phyloP scores from a whole-genome alignment of 2,888 invertebrate species.

The Mystacides longicornis region DNA sequence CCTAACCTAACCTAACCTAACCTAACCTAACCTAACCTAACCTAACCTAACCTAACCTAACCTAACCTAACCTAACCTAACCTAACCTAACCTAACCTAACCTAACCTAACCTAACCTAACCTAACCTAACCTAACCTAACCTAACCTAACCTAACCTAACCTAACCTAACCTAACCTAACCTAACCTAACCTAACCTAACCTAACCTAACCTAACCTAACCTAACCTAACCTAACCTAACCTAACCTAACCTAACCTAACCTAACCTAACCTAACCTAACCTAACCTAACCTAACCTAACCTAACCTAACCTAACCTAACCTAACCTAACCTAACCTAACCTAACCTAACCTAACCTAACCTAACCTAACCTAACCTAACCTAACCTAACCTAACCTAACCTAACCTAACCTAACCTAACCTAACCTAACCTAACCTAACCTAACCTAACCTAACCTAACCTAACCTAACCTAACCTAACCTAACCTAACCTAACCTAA shows the following conservation, averaged over 20 bases:
- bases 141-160: conserved; percentile 16
- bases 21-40: conserved; percentile 14
- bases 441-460: background rate
- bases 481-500: background rate
- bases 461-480: background rate
- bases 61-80: conserved; percentile 15
- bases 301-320: conserved; percentile 16
- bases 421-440: conserved; percentile 5
- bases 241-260: conserved; percentile 15
- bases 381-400: conserved; percentile 7
- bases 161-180: conserved; percentile 13
- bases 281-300: conserved; percentile 17
- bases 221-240: conserved; percentile 16
- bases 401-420: conserved; percentile 6
- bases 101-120: conserved; percentile 16
- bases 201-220: conserved; percentile 15
- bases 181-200: conserved; percentile 16
- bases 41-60: conserved; percentile 16
- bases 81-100: conserved; percentile 16
- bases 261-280: conserved; percentile 16
- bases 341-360: conserved; percentile 16
- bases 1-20: conserved; percentile 16
- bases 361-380: conserved; percentile 11
- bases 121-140: conserved; percentile 16
- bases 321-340: conserved; percentile 16